Evolutionary conservation across 2,888 invertebrate species (phyloP), one percentile per base, ranked within the genome.

Genomic region (Molanna angustata): DNA sequence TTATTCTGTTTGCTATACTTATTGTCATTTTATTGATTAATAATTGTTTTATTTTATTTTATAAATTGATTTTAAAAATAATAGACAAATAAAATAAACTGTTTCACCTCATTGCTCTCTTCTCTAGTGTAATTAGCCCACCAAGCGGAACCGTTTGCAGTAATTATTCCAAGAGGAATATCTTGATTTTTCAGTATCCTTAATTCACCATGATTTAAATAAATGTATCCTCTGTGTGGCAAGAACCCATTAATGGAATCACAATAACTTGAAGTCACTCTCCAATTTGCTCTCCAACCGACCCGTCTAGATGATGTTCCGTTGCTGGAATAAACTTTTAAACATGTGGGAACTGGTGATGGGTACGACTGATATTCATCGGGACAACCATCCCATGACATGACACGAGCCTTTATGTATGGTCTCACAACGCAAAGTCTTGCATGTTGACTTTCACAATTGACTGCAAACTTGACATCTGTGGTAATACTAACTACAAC

Each of bases 351-450:
- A 32, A 57, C 64, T 1, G 77, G 76, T 50, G 71, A 68, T 48
- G 62, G 66, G 57, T 73, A 73, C 49, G 71, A 67, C 57, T 59
- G 60, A 52, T 66, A 66, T 40, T 63, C 61, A 42, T 57, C 63
- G 0, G 67, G 66, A 57, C 74, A 76, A 1, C n/a, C n/a, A 65
- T 19, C 67, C 66, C 61, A 64, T 62, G 11, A 62, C 58, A 52
- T 13, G 2, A 31, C 13, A 13, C 65, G 62, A 9, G 64, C 58
- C 9, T 66, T 62, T 1, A 59, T 54, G 55, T 74, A 74, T 3
- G 71, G 67, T 11, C 67, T 63, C 0, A 76, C 66, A 18, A 76
- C 64, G 54, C 77, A 77, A 37, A 71, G 75, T 40, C 76, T 71
- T 42, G 69, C 67, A 62, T 70, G 65, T 39, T 63, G 66, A 39